Base-by-base conservation (phyloP, 2,797 vertebrate genomes). In the Arrhamphus sclerolepis region DNA sequence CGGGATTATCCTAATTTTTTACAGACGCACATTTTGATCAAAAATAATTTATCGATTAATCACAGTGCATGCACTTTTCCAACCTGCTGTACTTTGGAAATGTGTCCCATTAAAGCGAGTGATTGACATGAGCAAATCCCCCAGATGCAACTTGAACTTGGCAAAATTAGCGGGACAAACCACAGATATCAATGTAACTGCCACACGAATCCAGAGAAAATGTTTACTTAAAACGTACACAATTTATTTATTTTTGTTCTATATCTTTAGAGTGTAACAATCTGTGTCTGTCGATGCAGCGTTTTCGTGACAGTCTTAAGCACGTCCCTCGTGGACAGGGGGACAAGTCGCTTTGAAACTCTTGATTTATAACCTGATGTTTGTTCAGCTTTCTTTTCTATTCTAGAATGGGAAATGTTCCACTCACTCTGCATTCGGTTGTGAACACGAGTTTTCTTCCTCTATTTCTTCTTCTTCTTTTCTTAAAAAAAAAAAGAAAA, bases 131-230 rank as follows among this genome's bases (percentile, higher is more conserved):
- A 50, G 21, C 42, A 43, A 40, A 63, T 34, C 8, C n/a, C n/a
- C 11, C 42, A 17, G 17, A 69, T 56, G 51, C 29, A 66, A 71
- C 19, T 39, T 71, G 24, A 57, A 73, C 56, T 52, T 78, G 47
- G 56, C 28, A 19, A 43, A 60, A 72, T 66, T 41, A 65, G 18
- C 34, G 31, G 20, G 43, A 7, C 20, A 11, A 63, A 41, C 44
- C 31, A 21, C 22, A 60, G 31, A 58, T 47, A 48, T 48, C 5
- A 16, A 26, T 13, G 28, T 6, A 57, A 14, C 16, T 59, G 1
- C 28, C 28, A 7, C 5, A 24, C 7, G 46, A 18, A 56, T 40
- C 7, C 17, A 42, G 4, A 8, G 5, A 22, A 26, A 8, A 22
- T 1, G 10, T 16, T 4, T 9, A 5, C 18, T 11, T 3, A 28